Conservation (phyloP, 2,797 vertebrate genomes). For the Microcaecilia unicolor region DNA sequence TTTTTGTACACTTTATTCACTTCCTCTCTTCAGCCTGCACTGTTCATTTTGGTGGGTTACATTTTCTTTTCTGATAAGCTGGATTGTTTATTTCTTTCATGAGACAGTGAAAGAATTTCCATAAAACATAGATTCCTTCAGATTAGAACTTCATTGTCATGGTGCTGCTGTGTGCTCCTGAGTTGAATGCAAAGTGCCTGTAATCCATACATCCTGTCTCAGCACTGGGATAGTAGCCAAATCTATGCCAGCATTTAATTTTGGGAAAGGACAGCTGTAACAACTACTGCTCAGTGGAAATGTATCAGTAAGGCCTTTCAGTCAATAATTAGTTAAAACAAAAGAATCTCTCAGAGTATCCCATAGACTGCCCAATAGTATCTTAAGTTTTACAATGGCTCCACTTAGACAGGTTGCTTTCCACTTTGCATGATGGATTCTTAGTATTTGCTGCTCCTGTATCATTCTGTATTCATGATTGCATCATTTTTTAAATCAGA, state of each 20-base stretch:
- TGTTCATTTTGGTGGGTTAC: too few relatives aligned
- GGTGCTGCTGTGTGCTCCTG: slow-evolving; percentile 42
- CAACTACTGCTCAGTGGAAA: slow-evolving; percentile 29
- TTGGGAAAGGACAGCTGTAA: slow-evolving; percentile 40
- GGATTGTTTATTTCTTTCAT: slow-evolving; percentile 25
- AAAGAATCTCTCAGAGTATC: too few relatives aligned
- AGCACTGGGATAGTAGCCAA: slow-evolving; percentile 40
- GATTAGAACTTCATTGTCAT: slow-evolving; percentile 46
- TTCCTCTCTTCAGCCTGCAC: too few relatives aligned
- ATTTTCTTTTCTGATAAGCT: slow-evolving; percentile 12
- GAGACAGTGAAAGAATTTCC: slow-evolving; percentile 7
- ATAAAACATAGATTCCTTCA: slow-evolving; percentile 41
- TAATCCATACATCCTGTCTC: slow-evolving; percentile 58
- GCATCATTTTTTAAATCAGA: too few relatives aligned
- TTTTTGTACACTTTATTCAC: too few relatives aligned
- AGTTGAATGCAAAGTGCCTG: slow-evolving; percentile 53
- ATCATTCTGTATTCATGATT: too few relatives aligned
- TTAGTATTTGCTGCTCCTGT: too few relatives aligned
- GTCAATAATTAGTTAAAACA: slow-evolving; percentile 27
- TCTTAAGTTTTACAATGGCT: too few relatives aligned
- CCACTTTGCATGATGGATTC: too few relatives aligned
- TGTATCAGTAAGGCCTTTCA: too few relatives aligned
- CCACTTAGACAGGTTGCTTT: too few relatives aligned
- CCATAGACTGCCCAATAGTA: too few relatives aligned
- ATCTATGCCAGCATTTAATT: slow-evolving; percentile 40